Evolutionary conservation across 1,140 invertebrate genomes (phyloP).

Genomic region (Zelostemma sp.): DNA sequence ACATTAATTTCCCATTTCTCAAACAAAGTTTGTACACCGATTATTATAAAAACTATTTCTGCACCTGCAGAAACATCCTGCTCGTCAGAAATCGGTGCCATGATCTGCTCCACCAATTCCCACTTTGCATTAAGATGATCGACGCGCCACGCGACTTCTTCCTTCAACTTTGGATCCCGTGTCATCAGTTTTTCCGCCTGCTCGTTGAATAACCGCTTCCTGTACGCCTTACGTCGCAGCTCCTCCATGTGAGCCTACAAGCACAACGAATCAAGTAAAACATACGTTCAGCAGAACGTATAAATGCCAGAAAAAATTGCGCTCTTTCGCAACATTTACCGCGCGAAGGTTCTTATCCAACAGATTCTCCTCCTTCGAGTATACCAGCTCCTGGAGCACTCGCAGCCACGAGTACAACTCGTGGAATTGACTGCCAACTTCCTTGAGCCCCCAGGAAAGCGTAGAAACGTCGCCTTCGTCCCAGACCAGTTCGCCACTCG

Average conservation of each 20-base stretch:
- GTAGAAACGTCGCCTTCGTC: conserved; percentile 73
- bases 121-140: conserved; percentile 83
- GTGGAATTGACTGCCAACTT: conserved; percentile 84
- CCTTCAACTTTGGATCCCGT: conserved; percentile 78
- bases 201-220: conserved; percentile 82
- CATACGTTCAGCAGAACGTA: too few species aligned
- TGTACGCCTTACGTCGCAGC: conserved; percentile 77
- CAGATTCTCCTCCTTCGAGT: conserved; percentile 80
- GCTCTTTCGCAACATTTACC: conserved; percentile 65
- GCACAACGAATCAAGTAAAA: conserved; percentile 9
- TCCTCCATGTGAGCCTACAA: conserved; percentile 82
- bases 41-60: conserved; percentile 7
- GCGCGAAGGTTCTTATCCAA: conserved; percentile 77
- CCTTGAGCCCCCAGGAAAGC: conserved; percentile 78
- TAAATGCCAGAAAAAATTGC: not conserved
- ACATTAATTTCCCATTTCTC: too few species aligned
- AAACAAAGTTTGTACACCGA: too few species aligned
- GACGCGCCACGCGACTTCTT: conserved; percentile 82
- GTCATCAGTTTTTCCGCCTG: conserved; percentile 81
- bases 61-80: conserved; percentile 69
- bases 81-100: conserved; percentile 66
- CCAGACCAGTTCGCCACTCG: conserved; percentile 80
- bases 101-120: conserved; percentile 77
- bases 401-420: conserved; percentile 86
- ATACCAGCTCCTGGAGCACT: conserved; percentile 81